phyloP scores from a whole-genome alignment of 2,888 invertebrate genomes.

The Cordilura impudica region DNA sequence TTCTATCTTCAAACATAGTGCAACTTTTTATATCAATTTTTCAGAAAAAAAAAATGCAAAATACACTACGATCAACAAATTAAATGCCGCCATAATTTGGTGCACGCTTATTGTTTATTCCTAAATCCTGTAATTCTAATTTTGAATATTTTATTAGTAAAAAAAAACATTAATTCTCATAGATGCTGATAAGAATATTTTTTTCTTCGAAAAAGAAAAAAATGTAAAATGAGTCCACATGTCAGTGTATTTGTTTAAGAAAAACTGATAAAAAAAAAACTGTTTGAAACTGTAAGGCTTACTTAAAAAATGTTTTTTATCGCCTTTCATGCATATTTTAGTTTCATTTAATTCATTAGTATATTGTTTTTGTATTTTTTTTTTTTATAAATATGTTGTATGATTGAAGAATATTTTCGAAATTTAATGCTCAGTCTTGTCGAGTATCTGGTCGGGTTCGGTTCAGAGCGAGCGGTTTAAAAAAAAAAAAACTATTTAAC shows the following conservation, averaged over 20 bases:
- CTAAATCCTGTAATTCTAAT: background rate
- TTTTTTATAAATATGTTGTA: conserved; percentile 20
- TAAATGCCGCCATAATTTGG: too few relatives aligned
- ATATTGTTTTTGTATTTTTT: conserved; percentile 1
- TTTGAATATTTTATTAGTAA: conserved; percentile 17
- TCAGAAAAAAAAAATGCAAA: too few relatives aligned
- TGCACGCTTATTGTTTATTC: too few relatives aligned
- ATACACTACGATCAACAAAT: too few relatives aligned
- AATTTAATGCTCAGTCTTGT: conserved; percentile 62
- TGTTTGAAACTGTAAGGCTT: conserved; percentile 45
- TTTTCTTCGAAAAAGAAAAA: conserved; percentile 29
- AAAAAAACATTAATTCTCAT: conserved; percentile 47
- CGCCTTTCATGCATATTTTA: conserved; percentile 48
- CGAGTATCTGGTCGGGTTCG: conserved; percentile 62
- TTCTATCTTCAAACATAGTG: background rate
- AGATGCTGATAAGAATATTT: conserved; percentile 64
- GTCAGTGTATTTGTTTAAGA: conserved; percentile 62
- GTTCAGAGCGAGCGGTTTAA: conserved; percentile 47
- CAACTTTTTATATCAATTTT: too few relatives aligned
- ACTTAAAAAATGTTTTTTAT: conserved; percentile 48
- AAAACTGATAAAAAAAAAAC: conserved; percentile 64
- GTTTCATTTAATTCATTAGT: conserved; percentile 32
- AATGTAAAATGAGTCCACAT: conserved; percentile 65
- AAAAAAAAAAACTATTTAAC: conserved; percentile 16
- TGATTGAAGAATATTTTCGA: conserved; percentile 43